phyloP scores from a whole-genome alignment of 2,797 vertebrate genomes.

The Poliocrania exsul region DNA sequence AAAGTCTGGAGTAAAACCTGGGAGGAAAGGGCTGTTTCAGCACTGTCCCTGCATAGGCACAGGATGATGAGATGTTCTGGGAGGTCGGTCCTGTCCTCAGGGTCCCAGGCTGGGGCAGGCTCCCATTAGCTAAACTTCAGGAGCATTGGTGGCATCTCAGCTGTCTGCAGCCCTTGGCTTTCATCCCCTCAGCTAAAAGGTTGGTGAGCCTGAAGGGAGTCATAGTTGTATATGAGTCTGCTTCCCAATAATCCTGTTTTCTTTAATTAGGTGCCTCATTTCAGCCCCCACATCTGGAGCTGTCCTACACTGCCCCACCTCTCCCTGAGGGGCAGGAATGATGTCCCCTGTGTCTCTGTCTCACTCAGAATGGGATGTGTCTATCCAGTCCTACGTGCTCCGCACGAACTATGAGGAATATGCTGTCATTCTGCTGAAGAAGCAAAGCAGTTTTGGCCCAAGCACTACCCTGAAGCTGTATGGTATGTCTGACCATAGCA shows the following conservation, averaged over 20 bases:
- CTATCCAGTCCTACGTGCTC: conserved; percentile 84
- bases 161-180: not conserved
- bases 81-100: not conserved
- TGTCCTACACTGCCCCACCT: not conserved
- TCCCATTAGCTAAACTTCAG: not conserved
- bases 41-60: not conserved
- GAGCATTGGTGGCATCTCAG: not conserved
- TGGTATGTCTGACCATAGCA: conserved; percentile 67
- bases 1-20: not conserved
- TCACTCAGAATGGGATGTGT: conserved; percentile 77
- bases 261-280: not conserved
- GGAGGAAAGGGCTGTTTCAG: not conserved
- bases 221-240: not conserved
- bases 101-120: not conserved
- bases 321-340: not conserved
- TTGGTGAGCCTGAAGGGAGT: not conserved
- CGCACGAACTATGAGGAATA: conserved; percentile 92
- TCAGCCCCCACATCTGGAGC: not conserved
- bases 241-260: not conserved
- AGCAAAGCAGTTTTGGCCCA: conserved; percentile 68
- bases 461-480: conserved; percentile 83
- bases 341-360: not conserved
- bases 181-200: not conserved
- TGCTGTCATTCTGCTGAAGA: conserved; percentile 83
- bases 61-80: not conserved